Conservation (phyloP, 2,888 invertebrate genomes). For the Meiosimyza decipiens region DNA sequence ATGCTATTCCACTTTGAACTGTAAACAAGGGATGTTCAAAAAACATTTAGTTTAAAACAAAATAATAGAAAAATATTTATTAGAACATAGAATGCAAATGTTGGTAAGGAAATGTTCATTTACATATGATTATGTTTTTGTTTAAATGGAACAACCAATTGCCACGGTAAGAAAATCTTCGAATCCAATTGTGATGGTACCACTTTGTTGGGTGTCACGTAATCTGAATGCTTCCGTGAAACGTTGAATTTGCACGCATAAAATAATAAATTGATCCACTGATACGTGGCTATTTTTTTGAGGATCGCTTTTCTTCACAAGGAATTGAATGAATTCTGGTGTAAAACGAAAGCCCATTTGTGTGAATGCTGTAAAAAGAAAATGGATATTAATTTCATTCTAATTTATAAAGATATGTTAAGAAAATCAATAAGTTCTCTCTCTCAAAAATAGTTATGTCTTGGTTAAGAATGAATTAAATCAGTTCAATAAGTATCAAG, state of each 20-base stretch:
- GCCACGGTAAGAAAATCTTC: slow-evolving; percentile 92
- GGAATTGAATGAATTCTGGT: slow-evolving; percentile 79
- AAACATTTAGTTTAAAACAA: slow-evolving; percentile 4
- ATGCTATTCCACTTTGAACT: neutral
- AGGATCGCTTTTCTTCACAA: slow-evolving; percentile 78
- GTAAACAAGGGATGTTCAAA: neutral
- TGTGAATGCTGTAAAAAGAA: slow-evolving; percentile 73
- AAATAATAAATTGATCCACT: slow-evolving; percentile 88
- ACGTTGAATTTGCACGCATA: slow-evolving; percentile 88
- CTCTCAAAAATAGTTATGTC: too few relatives aligned
- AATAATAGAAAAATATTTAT: slow-evolving; percentile 3
- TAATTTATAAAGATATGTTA: too few relatives aligned
- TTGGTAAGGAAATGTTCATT: slow-evolving; percentile 15
- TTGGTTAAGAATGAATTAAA: too few relatives aligned
- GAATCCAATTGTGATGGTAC: slow-evolving; percentile 85
- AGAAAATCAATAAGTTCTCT: too few relatives aligned
- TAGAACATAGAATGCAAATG: slow-evolving; percentile 1
- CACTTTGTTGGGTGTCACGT: slow-evolving; percentile 83
- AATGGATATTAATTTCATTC: neutral
- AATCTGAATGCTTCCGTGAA: slow-evolving; percentile 88
- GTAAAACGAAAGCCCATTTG: slow-evolving; percentile 92
- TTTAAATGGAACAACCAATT: slow-evolving; percentile 73
- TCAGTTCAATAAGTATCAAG: too few relatives aligned
- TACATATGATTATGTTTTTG: neutral
- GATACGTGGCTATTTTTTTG: slow-evolving; percentile 74